Conservation (phyloP, 2,797 vertebrate species). For the Crypturellus tataupa region DNA sequence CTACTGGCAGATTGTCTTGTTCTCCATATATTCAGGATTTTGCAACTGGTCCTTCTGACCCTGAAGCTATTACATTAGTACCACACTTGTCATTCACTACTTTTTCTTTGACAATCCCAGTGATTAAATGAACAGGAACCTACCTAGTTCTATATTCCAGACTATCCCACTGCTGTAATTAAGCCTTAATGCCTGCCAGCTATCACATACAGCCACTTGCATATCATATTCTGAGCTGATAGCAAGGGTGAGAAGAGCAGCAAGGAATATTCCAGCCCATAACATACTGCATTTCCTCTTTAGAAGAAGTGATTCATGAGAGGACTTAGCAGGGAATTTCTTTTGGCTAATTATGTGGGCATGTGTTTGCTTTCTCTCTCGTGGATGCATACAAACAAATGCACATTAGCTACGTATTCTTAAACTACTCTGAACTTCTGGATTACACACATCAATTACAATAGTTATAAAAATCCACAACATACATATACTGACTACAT, state of each 20-base stretch:
- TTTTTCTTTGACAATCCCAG: not conserved
- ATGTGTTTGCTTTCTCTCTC: not conserved
- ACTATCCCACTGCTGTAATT: not conserved
- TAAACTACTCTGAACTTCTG: not conserved
- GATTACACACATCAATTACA: not conserved
- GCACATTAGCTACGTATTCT: not conserved
- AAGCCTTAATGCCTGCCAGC: not conserved
- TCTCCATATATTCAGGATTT: not conserved
- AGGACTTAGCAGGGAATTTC: not conserved
- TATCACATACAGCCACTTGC: not conserved
- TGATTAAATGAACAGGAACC: not conserved
- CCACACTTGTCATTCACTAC: fast-evolving
- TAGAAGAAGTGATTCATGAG: not conserved
- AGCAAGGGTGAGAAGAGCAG: not conserved
- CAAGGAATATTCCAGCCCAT: not conserved
- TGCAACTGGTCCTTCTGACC: not conserved
- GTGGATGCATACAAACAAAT: not conserved
- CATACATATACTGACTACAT: not conserved
- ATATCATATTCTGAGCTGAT: not conserved
- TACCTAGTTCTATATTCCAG: not conserved
- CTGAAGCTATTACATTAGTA: not conserved
- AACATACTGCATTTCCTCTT: not conserved
- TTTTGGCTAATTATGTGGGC: not conserved
- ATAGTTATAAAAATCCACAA: not conserved
- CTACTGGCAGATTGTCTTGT: not conserved